A percentile compares a stretch with the other conserved stretches of the same genome.
phyloP scores from a whole-genome alignment of 2,797 vertebrate species.

The Muraenolepis orangiensis region DNA sequence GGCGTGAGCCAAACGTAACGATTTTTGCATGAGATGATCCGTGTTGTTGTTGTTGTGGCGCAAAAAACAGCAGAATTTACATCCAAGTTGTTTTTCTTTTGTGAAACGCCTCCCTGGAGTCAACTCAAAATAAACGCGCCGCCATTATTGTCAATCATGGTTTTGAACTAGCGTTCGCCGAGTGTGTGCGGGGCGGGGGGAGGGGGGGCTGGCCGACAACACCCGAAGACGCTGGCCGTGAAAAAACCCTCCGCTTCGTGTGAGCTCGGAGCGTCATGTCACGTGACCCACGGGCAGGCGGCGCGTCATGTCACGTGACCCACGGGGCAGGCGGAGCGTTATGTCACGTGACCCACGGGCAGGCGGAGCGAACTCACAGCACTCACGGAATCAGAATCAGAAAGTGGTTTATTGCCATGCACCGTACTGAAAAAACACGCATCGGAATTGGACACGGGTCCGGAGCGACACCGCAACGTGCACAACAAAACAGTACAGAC shows the following conservation, averaged over 20 bases:
- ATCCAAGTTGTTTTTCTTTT: conserved; percentile 36
- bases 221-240: conserved; percentile 51
- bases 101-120: conserved; percentile 51
- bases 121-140: conserved; percentile 70
- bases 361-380: no score
- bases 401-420: no score
- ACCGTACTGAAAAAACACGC: no score
- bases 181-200: conserved; percentile 55
- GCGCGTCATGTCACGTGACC: no score
- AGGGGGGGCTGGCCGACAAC: conserved; percentile 56
- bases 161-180: conserved; percentile 16
- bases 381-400: no score
- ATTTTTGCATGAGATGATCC: conserved; percentile 18
- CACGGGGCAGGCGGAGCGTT: no score
- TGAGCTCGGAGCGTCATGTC: no score
- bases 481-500: no score
- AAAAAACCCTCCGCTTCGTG: conserved; percentile 32
- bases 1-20: conserved; percentile 28
- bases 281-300: no score
- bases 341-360: no score
- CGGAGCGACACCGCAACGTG: no score
- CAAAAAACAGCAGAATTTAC: background rate
- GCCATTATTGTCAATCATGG: conserved; percentile 81
- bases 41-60: conserved; percentile 14
- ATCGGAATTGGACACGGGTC: no score